Percentiles rank a stretch among this genome's conserved stretches.
Conservation (phyloP, 2,113 vertebrate species). For the Antechinus stuartii region DNA sequence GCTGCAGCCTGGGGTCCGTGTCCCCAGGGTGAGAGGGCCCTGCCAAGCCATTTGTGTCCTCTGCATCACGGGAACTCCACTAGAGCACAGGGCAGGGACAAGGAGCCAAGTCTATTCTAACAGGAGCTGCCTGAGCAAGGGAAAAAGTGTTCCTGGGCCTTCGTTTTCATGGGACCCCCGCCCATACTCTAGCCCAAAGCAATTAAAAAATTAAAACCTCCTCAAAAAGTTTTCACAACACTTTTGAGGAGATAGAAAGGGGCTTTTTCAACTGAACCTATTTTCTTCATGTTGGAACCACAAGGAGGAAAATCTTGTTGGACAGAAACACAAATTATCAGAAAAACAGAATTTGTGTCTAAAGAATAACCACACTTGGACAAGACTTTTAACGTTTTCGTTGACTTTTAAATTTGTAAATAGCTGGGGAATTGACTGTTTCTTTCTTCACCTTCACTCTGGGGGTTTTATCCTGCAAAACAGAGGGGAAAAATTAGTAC, state of each 20-base stretch:
- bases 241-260: background rate
- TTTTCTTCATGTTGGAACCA: slow-evolving; percentile 15
- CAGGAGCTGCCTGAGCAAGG: background rate
- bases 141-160: background rate
- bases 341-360: background rate
- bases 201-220: slow-evolving; percentile 9
- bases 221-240: slow-evolving; percentile 13
- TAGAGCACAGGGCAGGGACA: slow-evolving; percentile 20
- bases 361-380: slow-evolving; percentile 33
- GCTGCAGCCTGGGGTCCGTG: background rate
- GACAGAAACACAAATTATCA: slow-evolving; percentile 40
- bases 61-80: slow-evolving; percentile 9
- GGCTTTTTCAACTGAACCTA: background rate
- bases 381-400: slow-evolving; percentile 89
- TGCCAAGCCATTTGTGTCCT: slow-evolving; percentile 21
- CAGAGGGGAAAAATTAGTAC: slow-evolving; percentile 40
- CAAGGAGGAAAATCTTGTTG: slow-evolving; percentile 48
- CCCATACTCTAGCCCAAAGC: background rate
- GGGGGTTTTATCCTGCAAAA: slow-evolving; percentile 91
- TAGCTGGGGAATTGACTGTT: slow-evolving; percentile 88
- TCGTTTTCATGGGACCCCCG: slow-evolving; percentile 28
- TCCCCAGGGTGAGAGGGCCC: background rate
- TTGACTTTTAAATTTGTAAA: slow-evolving; percentile 94
- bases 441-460: slow-evolving; percentile 95
- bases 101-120: background rate